Evolutionary conservation across 2,113 vertebrate species (phyloP).

Genomic region (Strix aluco): DNA sequence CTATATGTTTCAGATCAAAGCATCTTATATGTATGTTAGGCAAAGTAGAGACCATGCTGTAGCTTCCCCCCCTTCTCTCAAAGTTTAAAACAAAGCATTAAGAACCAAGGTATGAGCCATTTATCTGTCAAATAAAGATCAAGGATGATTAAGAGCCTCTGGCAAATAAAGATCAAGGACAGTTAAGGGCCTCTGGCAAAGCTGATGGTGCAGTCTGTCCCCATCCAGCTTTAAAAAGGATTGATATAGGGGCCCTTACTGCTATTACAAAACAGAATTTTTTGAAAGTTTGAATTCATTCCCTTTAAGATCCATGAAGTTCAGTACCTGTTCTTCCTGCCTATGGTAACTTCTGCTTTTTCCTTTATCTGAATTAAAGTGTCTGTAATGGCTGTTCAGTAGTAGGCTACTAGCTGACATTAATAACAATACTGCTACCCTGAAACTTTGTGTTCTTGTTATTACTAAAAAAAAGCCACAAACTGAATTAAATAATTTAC

Average conservation of each 20-base stretch:
- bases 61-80: conserved; percentile 25
- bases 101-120: conserved; percentile 58
- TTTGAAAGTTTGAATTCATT: conserved; percentile 57
- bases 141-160: conserved; percentile 71
- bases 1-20: conserved; percentile 32
- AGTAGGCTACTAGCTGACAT: background rate
- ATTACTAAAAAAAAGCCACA: background rate
- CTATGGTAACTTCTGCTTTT: background rate
- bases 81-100: conserved; percentile 71
- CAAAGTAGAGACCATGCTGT: conserved; percentile 11
- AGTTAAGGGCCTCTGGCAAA: conserved; percentile 67
- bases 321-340: background rate
- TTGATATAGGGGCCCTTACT: conserved; percentile 58
- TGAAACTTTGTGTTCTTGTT: background rate
- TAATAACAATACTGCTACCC: background rate
- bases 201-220: conserved; percentile 37
- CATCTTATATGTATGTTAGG: background rate
- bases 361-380: background rate
- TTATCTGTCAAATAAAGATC: conserved; percentile 76
- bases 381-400: background rate
- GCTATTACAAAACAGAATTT: conserved; percentile 59
- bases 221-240: conserved; percentile 67
- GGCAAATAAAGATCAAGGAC: conserved; percentile 69
- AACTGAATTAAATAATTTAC: background rate
- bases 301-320: conserved; percentile 19